These are phyloP conservation scores for Clitarchus hookeri DNA, from an alignment of 2,888 invertebrate genomes.

Conservation along the genomic window DNA sequence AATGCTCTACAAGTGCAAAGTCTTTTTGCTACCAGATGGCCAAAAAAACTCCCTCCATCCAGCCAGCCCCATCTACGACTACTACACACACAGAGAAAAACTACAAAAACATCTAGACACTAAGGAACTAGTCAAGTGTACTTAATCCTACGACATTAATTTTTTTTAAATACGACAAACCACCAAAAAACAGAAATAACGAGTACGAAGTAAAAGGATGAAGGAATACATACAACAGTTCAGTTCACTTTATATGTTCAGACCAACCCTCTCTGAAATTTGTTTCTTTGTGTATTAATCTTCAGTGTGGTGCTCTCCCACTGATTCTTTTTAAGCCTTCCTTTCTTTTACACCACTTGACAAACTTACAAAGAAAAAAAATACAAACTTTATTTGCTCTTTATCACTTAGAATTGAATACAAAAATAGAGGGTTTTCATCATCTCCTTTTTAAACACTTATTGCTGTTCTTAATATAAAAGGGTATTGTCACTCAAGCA, in stretches of 20 bases:
- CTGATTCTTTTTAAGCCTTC: conserved; percentile 18
- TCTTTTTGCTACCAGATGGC: conserved; percentile 44
- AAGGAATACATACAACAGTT: conserved; percentile 43
- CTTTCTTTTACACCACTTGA: conserved; percentile 40
- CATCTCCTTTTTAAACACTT: conserved; percentile 55
- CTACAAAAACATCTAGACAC: conserved; percentile 45
- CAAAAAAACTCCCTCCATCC: conserved; percentile 38
- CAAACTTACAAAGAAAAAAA: conserved; percentile 44
- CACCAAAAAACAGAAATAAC: conserved; percentile 46
- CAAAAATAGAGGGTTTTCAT: conserved; percentile 59
- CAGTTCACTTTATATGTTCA: conserved; percentile 41
- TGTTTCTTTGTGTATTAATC: conserved; percentile 37
- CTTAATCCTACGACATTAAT: conserved; percentile 42
- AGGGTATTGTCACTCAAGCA: conserved; percentile 49
- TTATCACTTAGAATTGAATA: conserved; percentile 53
- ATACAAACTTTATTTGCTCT: conserved; percentile 46
- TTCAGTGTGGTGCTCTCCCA: conserved; percentile 39
- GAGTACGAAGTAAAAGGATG: conserved; percentile 44
- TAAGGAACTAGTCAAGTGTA: conserved; percentile 46
- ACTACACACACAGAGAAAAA: conserved; percentile 43
- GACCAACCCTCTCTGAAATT: conserved; percentile 44
- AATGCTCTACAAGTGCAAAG: conserved; percentile 59
- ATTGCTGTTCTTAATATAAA: conserved; percentile 56
- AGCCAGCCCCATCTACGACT: conserved; percentile 42
- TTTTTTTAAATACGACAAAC: conserved; percentile 45